Conservation (phyloP, 2,113 vertebrate species). For the Spermophilus dauricus region DNA sequence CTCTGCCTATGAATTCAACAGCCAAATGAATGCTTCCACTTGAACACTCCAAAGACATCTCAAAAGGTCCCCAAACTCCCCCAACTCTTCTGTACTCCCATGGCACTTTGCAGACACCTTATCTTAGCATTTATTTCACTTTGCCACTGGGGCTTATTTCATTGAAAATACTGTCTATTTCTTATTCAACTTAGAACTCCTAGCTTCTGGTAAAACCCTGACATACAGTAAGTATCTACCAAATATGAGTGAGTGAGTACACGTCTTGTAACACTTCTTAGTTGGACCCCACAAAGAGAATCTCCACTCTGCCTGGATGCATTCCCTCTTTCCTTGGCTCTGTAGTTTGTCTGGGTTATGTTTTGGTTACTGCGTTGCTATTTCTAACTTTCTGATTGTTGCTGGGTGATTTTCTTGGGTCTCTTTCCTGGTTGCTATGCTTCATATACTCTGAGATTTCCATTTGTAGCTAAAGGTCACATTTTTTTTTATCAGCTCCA, state of each 20-base stretch:
- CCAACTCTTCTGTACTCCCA: background rate
- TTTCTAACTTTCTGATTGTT: conserved; percentile 68
- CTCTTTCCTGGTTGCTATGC: conserved; percentile 45
- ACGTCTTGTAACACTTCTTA: too few relatives aligned
- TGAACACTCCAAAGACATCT: background rate
- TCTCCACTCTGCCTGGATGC: background rate
- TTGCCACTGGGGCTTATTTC: background rate
- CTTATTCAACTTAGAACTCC: background rate
- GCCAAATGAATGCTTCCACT: background rate
- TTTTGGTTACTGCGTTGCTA: conserved; percentile 67
- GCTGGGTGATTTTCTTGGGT: conserved; percentile 56
- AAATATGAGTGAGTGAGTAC: background rate
- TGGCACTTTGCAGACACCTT: background rate
- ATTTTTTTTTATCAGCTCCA: conserved; percentile 44
- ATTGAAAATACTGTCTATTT: background rate
- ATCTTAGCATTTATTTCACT: background rate
- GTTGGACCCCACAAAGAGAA: background rate
- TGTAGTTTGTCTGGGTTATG: conserved; percentile 14
- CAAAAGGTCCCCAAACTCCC: background rate
- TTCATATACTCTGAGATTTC: conserved; percentile 33
- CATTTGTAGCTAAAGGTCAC: conserved; percentile 39
- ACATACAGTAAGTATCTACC: background rate
- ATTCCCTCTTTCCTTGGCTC: conserved; percentile 33
- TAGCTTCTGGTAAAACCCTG: background rate
- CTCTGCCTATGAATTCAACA: background rate